Conservation (phyloP, 92 coral and sea anemone species). For the Virgularia gustaviana region DNA sequence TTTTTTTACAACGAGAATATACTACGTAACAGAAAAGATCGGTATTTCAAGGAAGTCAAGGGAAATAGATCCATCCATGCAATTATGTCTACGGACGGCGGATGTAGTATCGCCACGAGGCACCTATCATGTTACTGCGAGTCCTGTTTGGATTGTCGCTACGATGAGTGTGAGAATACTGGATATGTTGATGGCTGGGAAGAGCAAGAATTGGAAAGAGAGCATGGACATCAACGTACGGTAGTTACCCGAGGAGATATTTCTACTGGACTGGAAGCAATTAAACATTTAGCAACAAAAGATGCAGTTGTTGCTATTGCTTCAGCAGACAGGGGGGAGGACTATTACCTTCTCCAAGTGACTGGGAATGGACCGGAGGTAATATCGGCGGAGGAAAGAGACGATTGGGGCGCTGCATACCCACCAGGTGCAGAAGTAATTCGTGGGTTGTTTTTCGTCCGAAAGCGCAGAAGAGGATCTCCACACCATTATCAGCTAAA, state of each 20-base stretch:
- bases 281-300: conserved; percentile 4
- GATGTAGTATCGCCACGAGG: conserved; percentile 15
- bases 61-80: conserved; percentile 19
- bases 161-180: background rate
- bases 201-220: background rate
- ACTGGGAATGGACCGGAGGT: conserved; percentile 20
- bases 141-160: conserved; percentile 25
- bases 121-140: conserved; percentile 20
- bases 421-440: conserved; percentile 15
- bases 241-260: conserved; percentile 16
- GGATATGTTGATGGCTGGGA: conserved; percentile 13
- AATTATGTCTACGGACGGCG: conserved; percentile 18
- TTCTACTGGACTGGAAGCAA: conserved; percentile 6
- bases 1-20: conserved; percentile 2
- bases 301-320: conserved; percentile 32
- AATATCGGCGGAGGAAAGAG: background rate
- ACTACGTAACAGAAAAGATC: conserved; percentile 17
- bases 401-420: conserved; percentile 21
- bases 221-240: conserved; percentile 2
- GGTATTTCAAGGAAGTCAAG: conserved; percentile 17
- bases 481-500: background rate
- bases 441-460: conserved; percentile 7
- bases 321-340: conserved; percentile 43
- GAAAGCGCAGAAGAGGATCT: background rate
- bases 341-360: conserved; percentile 38